A percentile compares a stretch with the other conserved stretches of the same genome.
Evolutionary conservation across 2,888 invertebrate species (phyloP).

Genomic region (Meloe dianella): DNA sequence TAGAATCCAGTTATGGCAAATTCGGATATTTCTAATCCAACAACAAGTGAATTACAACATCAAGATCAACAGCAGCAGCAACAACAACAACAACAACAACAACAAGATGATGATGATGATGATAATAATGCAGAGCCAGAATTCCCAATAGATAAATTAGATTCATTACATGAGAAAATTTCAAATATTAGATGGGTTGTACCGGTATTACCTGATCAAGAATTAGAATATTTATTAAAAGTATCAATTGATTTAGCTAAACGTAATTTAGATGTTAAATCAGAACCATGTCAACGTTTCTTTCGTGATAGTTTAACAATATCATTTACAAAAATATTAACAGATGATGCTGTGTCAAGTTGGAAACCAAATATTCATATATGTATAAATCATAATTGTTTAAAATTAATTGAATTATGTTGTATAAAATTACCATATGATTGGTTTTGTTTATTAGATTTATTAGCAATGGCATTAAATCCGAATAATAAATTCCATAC

Average conservation of each 20-base stretch:
- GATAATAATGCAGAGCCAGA: constrained; percentile 65
- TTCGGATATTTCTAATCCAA: constrained; percentile 42
- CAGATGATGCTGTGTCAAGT: constrained; percentile 96
- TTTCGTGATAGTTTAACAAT: constrained; percentile 92
- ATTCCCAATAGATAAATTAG: constrained; percentile 88
- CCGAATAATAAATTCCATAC: constrained; percentile 95
- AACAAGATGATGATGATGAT: constrained; percentile 20
- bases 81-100: neutral
- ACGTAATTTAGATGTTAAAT: constrained; percentile 87
- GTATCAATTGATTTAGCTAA: constrained; percentile 87
- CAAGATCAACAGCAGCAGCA: constrained; percentile 1
- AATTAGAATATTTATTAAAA: constrained; percentile 88
- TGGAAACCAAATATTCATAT: constrained; percentile 98
- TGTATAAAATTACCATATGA: constrained; percentile 88
- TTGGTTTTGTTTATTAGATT: constrained; percentile 90
- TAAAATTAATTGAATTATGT: constrained; percentile 89
- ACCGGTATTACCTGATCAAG: constrained; percentile 95
- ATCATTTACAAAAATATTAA: constrained; percentile 95
- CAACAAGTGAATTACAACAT: neutral
- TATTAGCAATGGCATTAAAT: constrained; percentile 92
- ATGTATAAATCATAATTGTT: constrained; percentile 92
- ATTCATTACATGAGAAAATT: constrained; percentile 93
- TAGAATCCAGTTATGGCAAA: constrained; percentile 46
- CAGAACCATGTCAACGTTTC: constrained; percentile 91
- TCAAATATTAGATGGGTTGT: constrained; percentile 97